Percentiles rank a stretch among this genome's conserved stretches.
These are phyloP conservation scores for Tiaroga cobitis DNA, from an alignment of 2,797 vertebrate species.

Conservation along the genomic window DNA sequence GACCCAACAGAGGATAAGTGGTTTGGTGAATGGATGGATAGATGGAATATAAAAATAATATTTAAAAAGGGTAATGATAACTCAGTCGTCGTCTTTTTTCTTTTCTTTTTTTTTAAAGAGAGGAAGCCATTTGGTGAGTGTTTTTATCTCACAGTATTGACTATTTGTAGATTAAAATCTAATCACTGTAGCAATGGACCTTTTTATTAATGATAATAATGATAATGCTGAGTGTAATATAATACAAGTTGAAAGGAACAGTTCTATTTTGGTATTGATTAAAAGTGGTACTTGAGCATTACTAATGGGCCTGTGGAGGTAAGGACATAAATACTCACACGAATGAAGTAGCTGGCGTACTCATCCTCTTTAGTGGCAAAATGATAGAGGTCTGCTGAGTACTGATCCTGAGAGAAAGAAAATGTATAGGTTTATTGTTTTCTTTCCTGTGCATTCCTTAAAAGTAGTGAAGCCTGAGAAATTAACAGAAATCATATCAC, in stretches of 20 bases:
- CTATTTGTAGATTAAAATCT: neutral
- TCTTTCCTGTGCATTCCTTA: neutral
- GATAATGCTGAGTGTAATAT: neutral
- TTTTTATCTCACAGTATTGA: neutral
- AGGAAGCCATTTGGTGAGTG: neutral
- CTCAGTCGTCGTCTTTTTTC: no score
- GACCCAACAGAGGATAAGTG: neutral
- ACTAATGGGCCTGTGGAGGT: neutral
- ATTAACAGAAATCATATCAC: neutral
- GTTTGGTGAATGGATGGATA: neutral
- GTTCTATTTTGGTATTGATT: neutral
- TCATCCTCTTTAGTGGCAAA: conserved; percentile 93
- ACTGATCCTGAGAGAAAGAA: conserved; percentile 84
- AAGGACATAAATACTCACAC: conserved; percentile 77
- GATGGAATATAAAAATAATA: neutral
- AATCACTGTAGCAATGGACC: neutral
- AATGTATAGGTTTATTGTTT: conserved; percentile 6
- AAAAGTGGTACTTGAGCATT: neutral
- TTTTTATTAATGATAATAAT: neutral
- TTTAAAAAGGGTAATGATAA: neutral
- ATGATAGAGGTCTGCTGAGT: conserved; percentile 95
- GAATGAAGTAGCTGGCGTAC: conserved; percentile 91
- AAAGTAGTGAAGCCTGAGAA: neutral
- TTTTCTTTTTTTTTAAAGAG: neutral
- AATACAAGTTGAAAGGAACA: neutral